Conservation (phyloP, 2,797 vertebrate genomes). For the Margarornis squamiger region DNA sequence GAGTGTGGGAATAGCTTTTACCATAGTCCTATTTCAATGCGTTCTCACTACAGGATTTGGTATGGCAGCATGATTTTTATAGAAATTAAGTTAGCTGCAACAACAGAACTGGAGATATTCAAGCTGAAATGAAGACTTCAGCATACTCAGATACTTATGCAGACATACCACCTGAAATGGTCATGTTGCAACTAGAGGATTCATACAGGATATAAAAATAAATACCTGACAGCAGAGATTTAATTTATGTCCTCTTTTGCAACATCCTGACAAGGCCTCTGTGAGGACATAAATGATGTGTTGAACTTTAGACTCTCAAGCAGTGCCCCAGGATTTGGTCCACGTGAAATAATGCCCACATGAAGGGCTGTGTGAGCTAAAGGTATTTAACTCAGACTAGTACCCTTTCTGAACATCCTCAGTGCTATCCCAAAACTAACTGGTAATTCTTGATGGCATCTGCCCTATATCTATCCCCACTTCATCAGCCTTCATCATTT, state of each 20-base stretch:
- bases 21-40: neutral
- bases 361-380: neutral
- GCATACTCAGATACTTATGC: neutral
- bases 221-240: neutral
- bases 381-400: neutral
- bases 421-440: neutral
- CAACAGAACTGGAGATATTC: neutral
- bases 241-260: neutral
- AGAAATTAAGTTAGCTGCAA: conserved; percentile 27
- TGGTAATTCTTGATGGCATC: neutral
- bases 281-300: neutral
- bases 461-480: neutral
- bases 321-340: neutral
- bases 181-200: neutral
- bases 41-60: neutral
- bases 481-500: neutral
- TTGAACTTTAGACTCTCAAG: neutral
- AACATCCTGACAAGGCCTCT: neutral
- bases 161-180: neutral
- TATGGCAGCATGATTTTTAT: neutral
- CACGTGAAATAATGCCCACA: neutral
- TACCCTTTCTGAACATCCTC: neutral
- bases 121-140: neutral
- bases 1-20: conserved; percentile 9
- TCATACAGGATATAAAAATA: conserved; percentile 1